Base-by-base conservation (phyloP, 2,888 invertebrate genomes). In the Drosophila neonasuta region DNA sequence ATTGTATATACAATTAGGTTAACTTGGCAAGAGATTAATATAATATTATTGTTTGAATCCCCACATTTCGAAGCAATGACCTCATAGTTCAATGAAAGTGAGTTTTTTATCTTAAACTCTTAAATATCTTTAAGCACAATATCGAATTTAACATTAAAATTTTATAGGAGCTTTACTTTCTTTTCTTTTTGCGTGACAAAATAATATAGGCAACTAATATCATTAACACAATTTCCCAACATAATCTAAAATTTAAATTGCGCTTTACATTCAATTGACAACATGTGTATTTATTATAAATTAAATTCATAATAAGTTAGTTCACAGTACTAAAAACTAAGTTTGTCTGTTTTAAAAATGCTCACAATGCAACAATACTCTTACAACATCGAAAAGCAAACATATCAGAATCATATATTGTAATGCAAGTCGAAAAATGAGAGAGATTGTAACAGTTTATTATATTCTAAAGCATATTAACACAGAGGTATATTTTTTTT, bases 291-390 rank as follows among this genome's bases (percentile, higher is more conserved):
- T 61, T 61, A 63, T 57, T 79, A 45, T 49, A 45, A 59, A 61
- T 59, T 59, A 61, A 30, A 46, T 60, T 78, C 20, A 46, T 50
- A 77, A 78, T 80, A 74, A 80, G 71, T 78, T 62, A 64, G 36
- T 71, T 57, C 59, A 64, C 44, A 49, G 50, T 56, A 44, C 59
- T 65, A 71, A 80, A 80, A 55, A 58, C 1, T 61, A 50, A 13
- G 15, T 34, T 52, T 57, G 36, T 39, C 17, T 34, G 24, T 54
- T 55, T 54, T 46, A 57, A 46, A 46, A 49, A 56, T 45, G 59
- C 54, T 50, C 46, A 55, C 36, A 20, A 60, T 24, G 44, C 56
- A 41, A 44, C 4, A 17, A 51, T 29, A 30, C 46, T 46, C 24
- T n/a, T 55, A 51, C 50, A 69, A 46, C 44, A 51, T 41, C 36